Conservation (phyloP, 2,797 vertebrate species). For the Cirrhinus mrigala region DNA sequence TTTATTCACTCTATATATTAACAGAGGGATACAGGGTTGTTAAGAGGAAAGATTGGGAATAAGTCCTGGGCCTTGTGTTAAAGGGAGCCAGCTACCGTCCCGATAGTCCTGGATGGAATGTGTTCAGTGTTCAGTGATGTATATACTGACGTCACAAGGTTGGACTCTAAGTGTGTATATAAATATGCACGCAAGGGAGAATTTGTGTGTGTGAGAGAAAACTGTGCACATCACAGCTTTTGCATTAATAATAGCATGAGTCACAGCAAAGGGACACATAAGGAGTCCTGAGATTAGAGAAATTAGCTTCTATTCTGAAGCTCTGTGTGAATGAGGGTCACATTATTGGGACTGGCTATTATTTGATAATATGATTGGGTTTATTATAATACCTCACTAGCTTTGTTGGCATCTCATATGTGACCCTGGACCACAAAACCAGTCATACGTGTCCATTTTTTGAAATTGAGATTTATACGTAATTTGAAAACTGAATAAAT, state of each 20-base stretch:
- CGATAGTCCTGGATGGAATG: neutral
- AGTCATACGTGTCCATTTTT: too few relatives aligned
- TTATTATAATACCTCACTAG: neutral
- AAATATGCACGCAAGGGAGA: neutral
- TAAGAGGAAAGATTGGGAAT: neutral
- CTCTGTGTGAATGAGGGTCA: constrained; percentile 20
- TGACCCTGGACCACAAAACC: too few relatives aligned
- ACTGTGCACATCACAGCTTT: neutral
- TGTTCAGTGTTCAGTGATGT: constrained; percentile 9
- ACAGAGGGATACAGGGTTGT: neutral
- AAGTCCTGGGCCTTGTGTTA: neutral
- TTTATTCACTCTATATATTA: constrained; percentile 1
- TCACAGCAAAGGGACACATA: constrained; percentile 64
- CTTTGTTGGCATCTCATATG: neutral
- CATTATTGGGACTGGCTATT: neutral
- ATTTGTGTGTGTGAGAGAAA: neutral
- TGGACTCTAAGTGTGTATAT: neutral
- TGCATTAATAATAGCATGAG: constrained; percentile 54
- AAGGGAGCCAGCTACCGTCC: neutral
- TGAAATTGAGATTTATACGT: too few relatives aligned
- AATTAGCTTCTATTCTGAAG: constrained; percentile 23
- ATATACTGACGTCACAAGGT: neutral
- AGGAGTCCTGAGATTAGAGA: constrained; percentile 57
- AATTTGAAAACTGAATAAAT: too few relatives aligned
- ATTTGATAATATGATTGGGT: neutral